A percentile compares a stretch with the other conserved stretches of the same genome.
Conservation (phyloP, 2,888 invertebrate genomes). For the Limenitis camilla region DNA sequence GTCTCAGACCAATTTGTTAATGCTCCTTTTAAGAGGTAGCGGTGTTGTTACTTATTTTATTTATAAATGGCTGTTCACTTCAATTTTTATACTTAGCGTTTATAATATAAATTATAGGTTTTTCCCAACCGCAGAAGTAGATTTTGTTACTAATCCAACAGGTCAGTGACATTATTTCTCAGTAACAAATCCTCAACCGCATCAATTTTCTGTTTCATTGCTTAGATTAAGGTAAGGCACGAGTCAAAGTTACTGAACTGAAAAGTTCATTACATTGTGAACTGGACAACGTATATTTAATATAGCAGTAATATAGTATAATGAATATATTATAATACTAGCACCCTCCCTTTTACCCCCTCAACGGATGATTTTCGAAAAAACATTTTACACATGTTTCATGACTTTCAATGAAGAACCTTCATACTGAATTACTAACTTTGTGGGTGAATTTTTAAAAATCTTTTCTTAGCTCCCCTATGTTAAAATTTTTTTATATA, state of each 20-base stretch:
- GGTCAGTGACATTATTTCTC: constrained; percentile 50
- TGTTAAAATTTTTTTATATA: no score
- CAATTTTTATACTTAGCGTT: constrained; percentile 26
- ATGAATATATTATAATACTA: background rate
- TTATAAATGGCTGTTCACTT: constrained; percentile 50
- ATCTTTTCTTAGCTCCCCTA: no score
- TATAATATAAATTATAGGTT: constrained; percentile 32
- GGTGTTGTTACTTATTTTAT: constrained; percentile 32
- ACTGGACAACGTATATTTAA: background rate
- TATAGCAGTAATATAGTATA: background rate
- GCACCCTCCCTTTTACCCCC: no score
- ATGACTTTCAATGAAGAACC: no score
- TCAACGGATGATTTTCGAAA: no score
- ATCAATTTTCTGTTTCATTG: constrained; percentile 65
- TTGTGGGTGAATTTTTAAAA: no score
- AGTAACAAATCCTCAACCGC: constrained; percentile 51
- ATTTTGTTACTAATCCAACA: constrained; percentile 13
- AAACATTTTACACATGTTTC: no score
- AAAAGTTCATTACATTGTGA: constrained; percentile 19
- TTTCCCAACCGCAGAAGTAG: constrained; percentile 32
- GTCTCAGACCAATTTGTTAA: constrained; percentile 59
- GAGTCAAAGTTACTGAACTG: constrained; percentile 48
- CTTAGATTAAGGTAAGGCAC: constrained; percentile 57
- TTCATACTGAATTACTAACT: no score
- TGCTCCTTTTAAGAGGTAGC: constrained; percentile 43